Conservation (phyloP, 2,888 invertebrate species). For the Laspeyria flexula region DNA sequence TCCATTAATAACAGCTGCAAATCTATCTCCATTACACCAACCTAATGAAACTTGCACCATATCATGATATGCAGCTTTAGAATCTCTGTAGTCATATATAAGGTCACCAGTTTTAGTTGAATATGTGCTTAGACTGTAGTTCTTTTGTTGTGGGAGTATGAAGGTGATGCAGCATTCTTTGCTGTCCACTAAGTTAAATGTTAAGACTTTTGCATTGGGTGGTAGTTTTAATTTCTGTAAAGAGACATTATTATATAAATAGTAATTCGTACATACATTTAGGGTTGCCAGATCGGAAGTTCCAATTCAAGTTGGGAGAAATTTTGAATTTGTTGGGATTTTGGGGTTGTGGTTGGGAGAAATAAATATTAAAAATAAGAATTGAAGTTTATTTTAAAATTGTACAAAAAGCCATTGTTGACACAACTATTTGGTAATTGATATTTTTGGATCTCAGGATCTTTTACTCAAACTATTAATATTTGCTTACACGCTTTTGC, state of each 20-base stretch:
- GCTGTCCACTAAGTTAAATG: slow-evolving; percentile 71
- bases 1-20: slow-evolving; percentile 75
- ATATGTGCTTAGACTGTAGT: slow-evolving; percentile 54
- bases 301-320: too few species aligned
- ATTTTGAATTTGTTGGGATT: too few species aligned
- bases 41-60: slow-evolving; percentile 72
- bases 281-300: too few species aligned
- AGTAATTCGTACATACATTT: too few species aligned
- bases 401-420: too few species aligned
- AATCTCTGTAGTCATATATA: slow-evolving; percentile 52
- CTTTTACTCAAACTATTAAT: too few species aligned
- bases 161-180: slow-evolving; percentile 71
- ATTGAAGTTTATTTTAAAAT: too few species aligned
- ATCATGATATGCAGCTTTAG: slow-evolving; percentile 18
- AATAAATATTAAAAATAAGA: too few species aligned
- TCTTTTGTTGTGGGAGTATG: slow-evolving; percentile 20
- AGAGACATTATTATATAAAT: slow-evolving; percentile 2
- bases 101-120: slow-evolving; percentile 65
- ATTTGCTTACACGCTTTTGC: too few species aligned
- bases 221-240: slow-evolving; percentile 69
- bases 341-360: too few species aligned
- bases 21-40: slow-evolving; percentile 66
- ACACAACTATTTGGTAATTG: too few species aligned
- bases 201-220: slow-evolving; percentile 52
- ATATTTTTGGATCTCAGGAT: too few species aligned